Percentiles rank a stretch among this genome's conserved stretches.
phyloP scores from a whole-genome alignment of 2,888 invertebrate genomes.

The Ceraclea dissimilis region DNA sequence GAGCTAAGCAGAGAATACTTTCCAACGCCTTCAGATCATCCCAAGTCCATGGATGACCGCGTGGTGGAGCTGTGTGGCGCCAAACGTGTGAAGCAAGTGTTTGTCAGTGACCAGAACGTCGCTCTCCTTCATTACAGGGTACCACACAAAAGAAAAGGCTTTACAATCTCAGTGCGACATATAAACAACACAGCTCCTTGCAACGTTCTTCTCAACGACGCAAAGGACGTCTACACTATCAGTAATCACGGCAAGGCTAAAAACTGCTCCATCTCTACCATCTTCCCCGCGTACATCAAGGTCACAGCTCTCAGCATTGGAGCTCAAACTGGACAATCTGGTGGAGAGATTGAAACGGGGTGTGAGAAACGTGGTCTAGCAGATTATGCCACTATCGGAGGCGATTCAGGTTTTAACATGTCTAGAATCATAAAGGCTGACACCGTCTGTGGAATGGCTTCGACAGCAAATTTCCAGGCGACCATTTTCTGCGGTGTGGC shows the following conservation, averaged over 20 bases:
- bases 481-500: too few species aligned
- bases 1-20: constrained; percentile 84
- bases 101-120: constrained; percentile 76
- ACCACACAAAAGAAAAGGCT: constrained; percentile 65
- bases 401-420: constrained; percentile 72
- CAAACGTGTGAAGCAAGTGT: constrained; percentile 51
- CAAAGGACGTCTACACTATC: constrained; percentile 71
- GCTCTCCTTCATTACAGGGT: constrained; percentile 81
- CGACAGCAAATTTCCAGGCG: constrained; percentile 72
- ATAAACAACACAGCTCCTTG: constrained; percentile 69
- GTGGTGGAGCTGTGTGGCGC: constrained; percentile 73
- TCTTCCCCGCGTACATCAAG: constrained; percentile 70
- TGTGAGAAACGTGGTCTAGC: constrained; percentile 61
- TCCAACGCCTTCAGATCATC: constrained; percentile 67
- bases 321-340: constrained; percentile 38
- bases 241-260: constrained; percentile 73
- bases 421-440: constrained; percentile 64
- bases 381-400: constrained; percentile 80
- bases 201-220: too few species aligned
- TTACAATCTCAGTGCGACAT: constrained; percentile 71
- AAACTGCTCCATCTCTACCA: constrained; percentile 77
- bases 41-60: constrained; percentile 59
- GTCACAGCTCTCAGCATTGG: constrained; percentile 70
- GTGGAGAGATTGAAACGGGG: constrained; percentile 56
- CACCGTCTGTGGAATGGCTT: constrained; percentile 70